Percentiles rank a stretch among this genome's conserved stretches.
phyloP scores from a whole-genome alignment of 2,888 invertebrate species.

The Sericinus montela region DNA sequence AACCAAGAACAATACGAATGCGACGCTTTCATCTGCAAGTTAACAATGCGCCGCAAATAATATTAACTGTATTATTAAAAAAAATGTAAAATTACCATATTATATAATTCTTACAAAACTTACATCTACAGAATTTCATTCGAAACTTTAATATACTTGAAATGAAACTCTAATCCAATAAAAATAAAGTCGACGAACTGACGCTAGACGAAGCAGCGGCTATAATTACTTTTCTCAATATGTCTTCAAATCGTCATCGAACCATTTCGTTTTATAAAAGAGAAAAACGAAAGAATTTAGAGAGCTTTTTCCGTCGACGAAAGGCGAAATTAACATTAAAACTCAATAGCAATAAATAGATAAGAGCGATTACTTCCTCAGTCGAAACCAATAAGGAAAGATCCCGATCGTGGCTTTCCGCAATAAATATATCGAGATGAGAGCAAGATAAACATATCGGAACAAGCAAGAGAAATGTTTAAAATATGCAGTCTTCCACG shows the following conservation, averaged over 20 bases:
- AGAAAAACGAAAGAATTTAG: not conserved
- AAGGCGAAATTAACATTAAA: conserved; percentile 33
- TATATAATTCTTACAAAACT: not conserved
- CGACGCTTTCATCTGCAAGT: conserved; percentile 9
- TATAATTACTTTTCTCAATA: not conserved
- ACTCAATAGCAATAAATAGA: conserved; percentile 46
- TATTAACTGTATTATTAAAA: conserved; percentile 2
- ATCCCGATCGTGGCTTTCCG: conserved; percentile 57
- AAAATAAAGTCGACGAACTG: not conserved
- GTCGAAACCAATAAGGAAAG: conserved; percentile 58
- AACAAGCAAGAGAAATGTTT: conserved; percentile 53
- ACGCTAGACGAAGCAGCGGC: not conserved
- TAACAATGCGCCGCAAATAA: conserved; percentile 17
- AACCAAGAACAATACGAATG: conserved; percentile 17
- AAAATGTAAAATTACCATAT: not conserved
- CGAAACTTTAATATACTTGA: not conserved
- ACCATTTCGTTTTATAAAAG: not conserved
- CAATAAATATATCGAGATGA: conserved; percentile 73
- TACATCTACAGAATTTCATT: not conserved
- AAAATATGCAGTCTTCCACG: conserved; percentile 69
- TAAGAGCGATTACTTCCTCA: conserved; percentile 48
- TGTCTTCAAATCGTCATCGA: not conserved
- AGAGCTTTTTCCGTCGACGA: not conserved
- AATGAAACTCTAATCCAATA: not conserved
- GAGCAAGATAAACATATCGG: conserved; percentile 70